Base-by-base conservation (phyloP, 1,140 invertebrate species). In the Leptonema lineaticorne region DNA sequence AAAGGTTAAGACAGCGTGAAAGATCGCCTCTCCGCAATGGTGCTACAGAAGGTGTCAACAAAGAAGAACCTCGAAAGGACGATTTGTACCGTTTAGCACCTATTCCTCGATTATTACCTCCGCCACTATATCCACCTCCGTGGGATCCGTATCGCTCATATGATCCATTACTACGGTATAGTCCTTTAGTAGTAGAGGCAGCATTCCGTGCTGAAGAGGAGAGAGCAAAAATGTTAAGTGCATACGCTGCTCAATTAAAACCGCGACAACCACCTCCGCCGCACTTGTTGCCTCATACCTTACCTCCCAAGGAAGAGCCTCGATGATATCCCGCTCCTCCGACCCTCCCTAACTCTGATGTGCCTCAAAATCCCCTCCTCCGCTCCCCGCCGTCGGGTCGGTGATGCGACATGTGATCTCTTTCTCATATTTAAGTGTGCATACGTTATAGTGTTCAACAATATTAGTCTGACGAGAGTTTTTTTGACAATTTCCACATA, bases 131-230 rank as follows among this genome's bases (percentile, higher is more conserved):
- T 41, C 69, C 86, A 73, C 86, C 88, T 0, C 77, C 85, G 69
- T 84, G 88, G 69, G 87, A 89, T 76, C 83, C 87, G 1, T 92
- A 89, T 75, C 84, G 81, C 16, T 78, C 84, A 73, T 89, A 85
- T 79, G 87, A 88, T 74, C 86, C 87, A 18, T 81, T 90, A 14
- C 78, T 89, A 73, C 84, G 87, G 4, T 91, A 89, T 75, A 90
- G 88, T 76, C 88, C 89, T 0, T 78, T 91, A 28, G 87, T 91
- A 81, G 89, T 90, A 68, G 50, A 18, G 24, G 88, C 87, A 1
- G 88, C 88, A 8, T 86, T 88, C 65, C 82, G 88, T 8, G 87
- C 85, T 7, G 89, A 92, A 73, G 89, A 91, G 69, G 89, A 92
- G 75, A 84, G 89, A 50, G 86, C 88, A 1, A 91, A 91, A 77